Conservation (phyloP, 2,113 vertebrate species). For the Enhydra lutris region DNA sequence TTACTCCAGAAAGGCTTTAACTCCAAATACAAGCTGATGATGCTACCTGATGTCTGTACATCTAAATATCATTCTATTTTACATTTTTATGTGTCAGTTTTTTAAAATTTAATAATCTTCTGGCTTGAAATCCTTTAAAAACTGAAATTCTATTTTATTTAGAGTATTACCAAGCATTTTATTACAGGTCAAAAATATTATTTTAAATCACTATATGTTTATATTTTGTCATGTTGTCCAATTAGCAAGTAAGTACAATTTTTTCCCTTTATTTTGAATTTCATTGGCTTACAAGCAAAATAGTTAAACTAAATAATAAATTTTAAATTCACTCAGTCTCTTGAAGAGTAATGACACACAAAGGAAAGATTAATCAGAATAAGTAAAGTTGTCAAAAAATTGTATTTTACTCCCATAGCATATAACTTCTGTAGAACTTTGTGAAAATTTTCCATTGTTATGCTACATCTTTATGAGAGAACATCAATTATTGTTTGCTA, state of each 20-base stretch:
- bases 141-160: background rate
- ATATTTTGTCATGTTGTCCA: background rate
- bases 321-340: conserved; percentile 14
- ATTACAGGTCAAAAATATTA: background rate
- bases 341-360: background rate
- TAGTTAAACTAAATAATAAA: conserved; percentile 19
- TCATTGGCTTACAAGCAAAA: background rate
- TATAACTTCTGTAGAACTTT: conserved; percentile 9
- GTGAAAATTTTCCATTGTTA: background rate
- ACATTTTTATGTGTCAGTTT: background rate
- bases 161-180: background rate
- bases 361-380: conserved; percentile 37
- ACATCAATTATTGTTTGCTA: background rate
- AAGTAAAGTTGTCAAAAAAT: conserved; percentile 1
- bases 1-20: background rate
- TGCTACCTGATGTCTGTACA: background rate
- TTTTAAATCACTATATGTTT: background rate
- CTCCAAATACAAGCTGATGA: background rate
- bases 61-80: background rate
- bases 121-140: background rate
- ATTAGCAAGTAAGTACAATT: background rate
- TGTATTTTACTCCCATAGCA: background rate
- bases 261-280: background rate
- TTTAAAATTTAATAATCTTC: background rate
- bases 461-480: background rate